Percentiles rank a stretch among this genome's conserved stretches.
Evolutionary conservation across 2,797 vertebrate genomes (phyloP).

Genomic region (Saxicola maurus): DNA sequence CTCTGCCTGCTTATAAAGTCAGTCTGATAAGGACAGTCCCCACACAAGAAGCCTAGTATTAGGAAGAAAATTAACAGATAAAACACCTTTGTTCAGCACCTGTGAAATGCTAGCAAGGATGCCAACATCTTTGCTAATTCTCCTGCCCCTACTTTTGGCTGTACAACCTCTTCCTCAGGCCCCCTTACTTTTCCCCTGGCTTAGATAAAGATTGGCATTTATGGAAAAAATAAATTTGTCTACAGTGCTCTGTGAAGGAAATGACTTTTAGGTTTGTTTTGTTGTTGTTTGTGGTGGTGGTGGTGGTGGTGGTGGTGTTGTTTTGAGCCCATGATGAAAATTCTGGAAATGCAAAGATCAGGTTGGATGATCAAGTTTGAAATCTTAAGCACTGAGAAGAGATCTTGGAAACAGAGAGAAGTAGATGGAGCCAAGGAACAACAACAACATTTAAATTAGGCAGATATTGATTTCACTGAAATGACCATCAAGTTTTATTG

Average conservation of each 20-base stretch:
- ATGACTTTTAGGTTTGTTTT: background rate
- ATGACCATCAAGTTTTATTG: slow-evolving; percentile 18
- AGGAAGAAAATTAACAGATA: background rate
- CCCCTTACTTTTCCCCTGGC: background rate
- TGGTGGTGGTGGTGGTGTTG: no score
- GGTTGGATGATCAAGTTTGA: background rate
- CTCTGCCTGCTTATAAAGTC: background rate
- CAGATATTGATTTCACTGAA: background rate
- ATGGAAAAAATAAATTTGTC: background rate
- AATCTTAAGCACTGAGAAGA: background rate
- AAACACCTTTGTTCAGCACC: background rate
- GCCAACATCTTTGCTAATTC: background rate
- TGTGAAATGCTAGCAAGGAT: background rate
- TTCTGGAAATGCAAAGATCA: background rate
- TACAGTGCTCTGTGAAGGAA: background rate
- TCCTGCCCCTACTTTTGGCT: background rate
- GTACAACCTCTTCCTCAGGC: background rate
- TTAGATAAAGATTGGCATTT: background rate
- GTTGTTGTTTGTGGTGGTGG: no score
- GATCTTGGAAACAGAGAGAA: background rate
- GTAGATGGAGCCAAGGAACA: background rate
- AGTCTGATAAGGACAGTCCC: background rate
- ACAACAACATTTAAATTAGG: background rate
- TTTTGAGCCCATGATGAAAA: background rate
- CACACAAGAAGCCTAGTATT: background rate